Conservation (phyloP, 2,113 vertebrate genomes). For the Panthera leo region DNA sequence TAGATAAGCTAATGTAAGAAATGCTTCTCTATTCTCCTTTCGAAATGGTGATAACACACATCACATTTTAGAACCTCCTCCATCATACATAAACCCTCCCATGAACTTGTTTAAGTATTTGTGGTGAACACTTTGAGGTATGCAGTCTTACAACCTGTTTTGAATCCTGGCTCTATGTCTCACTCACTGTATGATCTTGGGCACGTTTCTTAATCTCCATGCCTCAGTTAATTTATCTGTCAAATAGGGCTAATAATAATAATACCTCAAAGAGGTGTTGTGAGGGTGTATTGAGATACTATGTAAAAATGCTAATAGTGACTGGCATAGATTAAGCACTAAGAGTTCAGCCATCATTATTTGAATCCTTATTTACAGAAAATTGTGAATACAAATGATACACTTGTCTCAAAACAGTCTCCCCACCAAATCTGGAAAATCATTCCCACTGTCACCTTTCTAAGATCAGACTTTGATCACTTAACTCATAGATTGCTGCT, state of each 20-base stretch:
- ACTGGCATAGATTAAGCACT: neutral
- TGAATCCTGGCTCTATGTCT: constrained; percentile 7
- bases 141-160: neutral
- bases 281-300: neutral
- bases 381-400: neutral
- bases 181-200: neutral
- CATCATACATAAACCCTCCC: constrained; percentile 9
- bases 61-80: neutral
- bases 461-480: neutral
- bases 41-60: neutral
- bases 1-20: neutral
- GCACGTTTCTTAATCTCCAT: neutral
- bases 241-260: constrained; percentile 37
- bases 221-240: constrained; percentile 50
- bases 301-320: neutral
- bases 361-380: neutral
- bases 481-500: neutral
- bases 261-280: neutral
- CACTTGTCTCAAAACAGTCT: neutral
- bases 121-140: constrained; percentile 2
- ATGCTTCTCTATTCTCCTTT: neutral
- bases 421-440: neutral
- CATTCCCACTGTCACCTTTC: neutral
- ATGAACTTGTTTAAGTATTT: neutral
- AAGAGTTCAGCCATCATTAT: neutral